Evolutionary conservation across 2,113 vertebrate species (phyloP).

Genomic region (Collichthys lucidus): DNA sequence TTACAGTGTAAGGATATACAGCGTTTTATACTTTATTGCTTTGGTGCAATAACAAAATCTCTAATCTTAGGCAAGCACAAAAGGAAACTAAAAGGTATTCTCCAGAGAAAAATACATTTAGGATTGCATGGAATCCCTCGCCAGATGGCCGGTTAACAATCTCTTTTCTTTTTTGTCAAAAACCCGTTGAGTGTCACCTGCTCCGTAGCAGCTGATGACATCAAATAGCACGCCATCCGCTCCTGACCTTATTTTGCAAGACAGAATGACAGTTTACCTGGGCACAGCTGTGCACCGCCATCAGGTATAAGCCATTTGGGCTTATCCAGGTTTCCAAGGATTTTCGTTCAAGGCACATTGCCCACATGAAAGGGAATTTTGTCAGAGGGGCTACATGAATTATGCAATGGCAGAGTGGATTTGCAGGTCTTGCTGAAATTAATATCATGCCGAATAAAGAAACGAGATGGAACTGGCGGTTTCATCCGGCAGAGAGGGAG

Average conservation of each 20-base stretch:
- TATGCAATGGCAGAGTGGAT: constrained; percentile 76
- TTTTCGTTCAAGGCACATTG: constrained; percentile 61
- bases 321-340: constrained; percentile 75
- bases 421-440: constrained; percentile 78
- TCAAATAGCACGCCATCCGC: constrained; percentile 55
- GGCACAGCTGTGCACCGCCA: constrained; percentile 66
- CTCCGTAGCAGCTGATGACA: constrained; percentile 46
- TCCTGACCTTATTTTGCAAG: constrained; percentile 68
- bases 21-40: background rate
- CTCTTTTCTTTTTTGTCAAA: constrained; percentile 22
- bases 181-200: constrained; percentile 39
- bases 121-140: constrained; percentile 21
- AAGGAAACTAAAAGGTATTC: background rate
- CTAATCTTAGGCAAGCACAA: constrained; percentile 4
- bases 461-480: constrained; percentile 38
- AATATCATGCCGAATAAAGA: constrained; percentile 72
- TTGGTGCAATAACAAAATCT: constrained; percentile 12
- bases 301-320: constrained; percentile 72
- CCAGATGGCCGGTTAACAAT: constrained; percentile 47
- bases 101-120: constrained; percentile 20
- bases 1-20: background rate
- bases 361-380: constrained; percentile 78
- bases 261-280: constrained; percentile 69
- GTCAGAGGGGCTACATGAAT: constrained; percentile 72
- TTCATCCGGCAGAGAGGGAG: constrained; percentile 30